Base-by-base conservation (phyloP, 2,888 invertebrate genomes). In the Thysanoteuthis rhombus region DNA sequence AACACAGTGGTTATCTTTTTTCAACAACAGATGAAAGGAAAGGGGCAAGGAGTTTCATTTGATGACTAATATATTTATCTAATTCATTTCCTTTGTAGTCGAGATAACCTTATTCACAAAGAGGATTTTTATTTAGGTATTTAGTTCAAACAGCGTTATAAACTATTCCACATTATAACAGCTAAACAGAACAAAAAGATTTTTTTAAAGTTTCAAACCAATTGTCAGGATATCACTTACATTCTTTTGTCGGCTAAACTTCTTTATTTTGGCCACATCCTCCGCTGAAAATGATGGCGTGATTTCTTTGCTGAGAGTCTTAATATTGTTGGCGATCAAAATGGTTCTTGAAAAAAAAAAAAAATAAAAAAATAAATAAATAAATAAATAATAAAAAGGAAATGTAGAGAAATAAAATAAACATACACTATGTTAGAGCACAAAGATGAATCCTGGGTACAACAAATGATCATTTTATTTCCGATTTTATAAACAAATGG, bases 311-410 rank as follows among this genome's bases (percentile, higher is more conserved):
- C 98, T 99, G 95, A 99, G 97, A 96, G 98, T 98, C 36, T 98
- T 98, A 90, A 99, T 98, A 96, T 99, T 99, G 97, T 99, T 99
- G 0, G 99, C 99, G 95, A 99, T 98, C 16, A 99, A 97, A 94
- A 99, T 98, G 8, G 99, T 99, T 96, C 99, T 98, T 97, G 42
- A 97, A 97, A 93, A 93, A 36, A 89, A 40, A 16, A n/a, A 39
- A n/a, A 93, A 5, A 12, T 0, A 52, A 52, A 25, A 52, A 25
- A 52, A 52, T 45, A 92, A 16, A 92, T 12, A 92, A 28, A 42
- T 36, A 32, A 16, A 38, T 42, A 3, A 47, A 45, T 40, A 98
- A 97, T 38, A 97, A 97, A 93, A 90, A 10, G 89, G 45, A 4
- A 28, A n/a, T n/a, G n/a, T n/a, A n/a, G n/a, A n/a, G n/a, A n/a